Evolutionary conservation across 2,888 invertebrate species (phyloP), one percentile per base, ranked within the genome.

Genomic region (Scaptomyza polygonia): DNA sequence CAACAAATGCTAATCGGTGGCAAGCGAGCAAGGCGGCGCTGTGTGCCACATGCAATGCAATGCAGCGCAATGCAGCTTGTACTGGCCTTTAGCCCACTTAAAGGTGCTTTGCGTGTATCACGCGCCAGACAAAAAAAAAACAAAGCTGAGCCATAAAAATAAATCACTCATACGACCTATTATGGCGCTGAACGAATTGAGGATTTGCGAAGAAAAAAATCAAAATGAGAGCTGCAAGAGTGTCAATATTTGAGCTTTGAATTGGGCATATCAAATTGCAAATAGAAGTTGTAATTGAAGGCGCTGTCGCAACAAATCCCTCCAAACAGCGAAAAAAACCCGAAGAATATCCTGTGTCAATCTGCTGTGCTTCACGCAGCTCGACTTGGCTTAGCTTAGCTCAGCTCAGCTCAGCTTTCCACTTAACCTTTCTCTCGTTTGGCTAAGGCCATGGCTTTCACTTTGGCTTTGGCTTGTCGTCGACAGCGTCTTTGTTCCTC

Each of bases 111-210:
- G 62, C 77, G 51, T 63, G 76, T 62, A 55, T 32, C 77, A 66
- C 76, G 81, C 64, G 55, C 43, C 42, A 36, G 48, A 36, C 43
- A 39, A 14, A 47, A 2, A 3, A 47, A 16, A 16, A 66, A 45
- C 69, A 66, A 57, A 53, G 52, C 34, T 45, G 57, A 36, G 62
- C 42, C 67, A 81, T 78, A 68, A 7, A 84, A 83, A 86, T 86
- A 82, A 82, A 86, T 82, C 81, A 86, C 86, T 73, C 80, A 83
- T 86, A 83, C 82, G 81, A 67, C 43, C 56, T 62, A 52, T 72
- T 6, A 34, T 21, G 27, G 3, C n/a, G 18, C 21, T 5, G 8
- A 11, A 9, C 3, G 16, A 14, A 39, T 18, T 30, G 29, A 0
- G 29, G 16, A 29, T 45, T 12, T 27, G 27, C 5, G n/a, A n/a